Conservation (phyloP, 2,113 vertebrate species). For the Corydoras maculifer region DNA sequence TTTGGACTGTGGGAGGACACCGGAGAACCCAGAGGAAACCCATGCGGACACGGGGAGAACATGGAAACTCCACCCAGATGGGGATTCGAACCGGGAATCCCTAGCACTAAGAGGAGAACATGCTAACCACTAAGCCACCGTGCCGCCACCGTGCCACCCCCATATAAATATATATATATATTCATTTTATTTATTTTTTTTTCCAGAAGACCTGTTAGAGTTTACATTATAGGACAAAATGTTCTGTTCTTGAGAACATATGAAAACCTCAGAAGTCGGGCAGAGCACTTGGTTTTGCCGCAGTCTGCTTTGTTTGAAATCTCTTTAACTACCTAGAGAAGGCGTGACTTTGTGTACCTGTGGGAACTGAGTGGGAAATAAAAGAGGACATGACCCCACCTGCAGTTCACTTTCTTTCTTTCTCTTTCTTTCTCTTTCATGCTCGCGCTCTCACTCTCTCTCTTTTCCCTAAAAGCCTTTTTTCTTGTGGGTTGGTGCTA, state of each 20-base stretch:
- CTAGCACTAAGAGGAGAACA: too few species aligned
- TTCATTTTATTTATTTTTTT: too few species aligned
- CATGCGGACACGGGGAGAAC: too few species aligned
- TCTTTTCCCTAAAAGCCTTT: background rate
- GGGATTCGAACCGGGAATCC: too few species aligned
- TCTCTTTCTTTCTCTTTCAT: slow-evolving; percentile 9
- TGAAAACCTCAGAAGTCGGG: background rate
- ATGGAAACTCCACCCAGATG: too few species aligned
- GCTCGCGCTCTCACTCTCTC: background rate
- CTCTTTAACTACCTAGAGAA: background rate
- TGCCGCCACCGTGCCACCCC: too few species aligned
- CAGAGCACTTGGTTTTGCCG: background rate
- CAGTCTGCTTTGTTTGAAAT: background rate
- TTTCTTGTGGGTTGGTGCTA: too few species aligned
- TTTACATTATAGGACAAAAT: background rate
- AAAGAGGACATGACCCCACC: slow-evolving; percentile 4
- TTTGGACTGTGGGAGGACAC: too few species aligned
- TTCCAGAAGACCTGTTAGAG: background rate
- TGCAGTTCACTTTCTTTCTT: slow-evolving; percentile 2
- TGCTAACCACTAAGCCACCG: too few species aligned
- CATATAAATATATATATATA: too few species aligned
- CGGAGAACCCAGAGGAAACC: too few species aligned
- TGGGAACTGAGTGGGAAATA: slow-evolving; percentile 4
- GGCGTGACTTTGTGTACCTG: background rate
- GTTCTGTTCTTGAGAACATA: background rate